Evolutionary conservation across 1,140 invertebrate species (phyloP).

Genomic region (Ridgeia piscesae): DNA sequence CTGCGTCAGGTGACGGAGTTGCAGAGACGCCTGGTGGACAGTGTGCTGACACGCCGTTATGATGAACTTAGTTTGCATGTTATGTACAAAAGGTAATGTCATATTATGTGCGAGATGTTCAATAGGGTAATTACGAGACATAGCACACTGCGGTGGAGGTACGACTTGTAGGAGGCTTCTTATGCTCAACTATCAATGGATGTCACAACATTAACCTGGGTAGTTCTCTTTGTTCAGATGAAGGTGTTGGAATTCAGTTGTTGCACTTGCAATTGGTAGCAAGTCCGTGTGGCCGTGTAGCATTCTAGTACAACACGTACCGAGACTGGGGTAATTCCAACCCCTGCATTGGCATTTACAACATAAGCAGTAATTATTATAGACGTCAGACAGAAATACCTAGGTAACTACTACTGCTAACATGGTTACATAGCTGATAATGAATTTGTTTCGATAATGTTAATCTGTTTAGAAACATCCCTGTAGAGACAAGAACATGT

Average conservation of each 20-base stretch:
- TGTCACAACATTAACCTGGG: neutral
- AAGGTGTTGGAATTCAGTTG: neutral
- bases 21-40: neutral
- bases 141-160: neutral
- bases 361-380: neutral
- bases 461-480: neutral
- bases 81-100: neutral
- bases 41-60: neutral
- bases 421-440: neutral
- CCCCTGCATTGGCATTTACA: neutral
- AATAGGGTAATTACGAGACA: neutral
- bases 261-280: neutral
- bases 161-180: neutral
- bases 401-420: neutral
- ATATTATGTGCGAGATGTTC: neutral
- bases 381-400: neutral
- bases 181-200: neutral
- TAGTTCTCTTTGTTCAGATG: neutral
- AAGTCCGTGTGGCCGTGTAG: neutral
- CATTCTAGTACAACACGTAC: neutral
- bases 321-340: neutral
- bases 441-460: neutral
- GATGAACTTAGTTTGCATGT: neutral
- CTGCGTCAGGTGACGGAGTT: neutral
- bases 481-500: neutral